These are phyloP conservation scores for Urosaurus nigricauda DNA, from an alignment of 2,797 vertebrate genomes.

Conservation along the genomic window DNA sequence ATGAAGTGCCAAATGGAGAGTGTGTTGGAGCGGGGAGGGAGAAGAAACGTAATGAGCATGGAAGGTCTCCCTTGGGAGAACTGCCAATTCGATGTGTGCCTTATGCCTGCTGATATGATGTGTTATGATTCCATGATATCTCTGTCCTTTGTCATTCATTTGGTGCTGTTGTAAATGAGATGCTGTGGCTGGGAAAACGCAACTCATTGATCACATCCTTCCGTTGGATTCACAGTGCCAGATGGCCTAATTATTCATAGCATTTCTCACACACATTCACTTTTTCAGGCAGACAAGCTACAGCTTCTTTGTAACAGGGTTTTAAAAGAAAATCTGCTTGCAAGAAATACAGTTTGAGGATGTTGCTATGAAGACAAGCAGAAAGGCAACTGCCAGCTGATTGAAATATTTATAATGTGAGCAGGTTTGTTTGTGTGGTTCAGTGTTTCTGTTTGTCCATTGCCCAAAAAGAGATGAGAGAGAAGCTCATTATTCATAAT, in stretches of 20 bases:
- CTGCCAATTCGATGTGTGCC: constrained; percentile 13
- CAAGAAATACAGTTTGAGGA: constrained; percentile 51
- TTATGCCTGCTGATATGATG: constrained; percentile 40
- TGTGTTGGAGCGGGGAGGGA: background rate
- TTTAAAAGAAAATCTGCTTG: constrained; percentile 43
- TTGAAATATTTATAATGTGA: constrained; percentile 38
- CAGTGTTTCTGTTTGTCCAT: background rate
- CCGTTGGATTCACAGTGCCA: constrained; percentile 37
- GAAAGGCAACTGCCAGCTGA: background rate
- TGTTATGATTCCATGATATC: constrained; percentile 42
- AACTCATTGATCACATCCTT: constrained; percentile 54
- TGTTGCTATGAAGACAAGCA: background rate
- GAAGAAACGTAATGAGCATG: constrained; percentile 19
- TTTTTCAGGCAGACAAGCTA: constrained; percentile 46
- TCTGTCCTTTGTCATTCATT: constrained; percentile 43
- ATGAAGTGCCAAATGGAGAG: constrained; percentile 13
- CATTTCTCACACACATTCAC: constrained; percentile 53
- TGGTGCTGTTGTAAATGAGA: constrained; percentile 46
- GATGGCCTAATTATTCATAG: constrained; percentile 54
- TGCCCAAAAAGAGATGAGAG: background rate
- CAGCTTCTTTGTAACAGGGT: constrained; percentile 50
- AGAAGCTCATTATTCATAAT: constrained; percentile 21
- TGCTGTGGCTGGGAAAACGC: constrained; percentile 22
- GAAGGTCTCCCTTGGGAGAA: background rate
- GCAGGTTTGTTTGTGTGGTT: background rate